Percentiles rank a stretch among this genome's conserved stretches.
Evolutionary conservation across 2,888 invertebrate genomes (phyloP).

Genomic region (Dione vanillae): DNA sequence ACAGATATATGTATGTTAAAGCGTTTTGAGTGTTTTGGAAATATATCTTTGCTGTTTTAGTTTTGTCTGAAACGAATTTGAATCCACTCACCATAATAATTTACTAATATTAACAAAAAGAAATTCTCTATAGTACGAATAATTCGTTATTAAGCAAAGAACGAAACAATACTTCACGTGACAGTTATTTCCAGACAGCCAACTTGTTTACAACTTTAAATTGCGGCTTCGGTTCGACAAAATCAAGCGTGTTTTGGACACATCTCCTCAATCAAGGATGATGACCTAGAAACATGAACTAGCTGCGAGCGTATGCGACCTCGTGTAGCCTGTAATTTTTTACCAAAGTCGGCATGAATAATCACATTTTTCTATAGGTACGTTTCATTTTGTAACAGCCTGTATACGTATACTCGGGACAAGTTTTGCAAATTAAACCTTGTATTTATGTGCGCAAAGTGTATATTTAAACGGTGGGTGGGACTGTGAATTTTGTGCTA

Average conservation of each 20-base stretch:
- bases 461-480: constrained; percentile 60
- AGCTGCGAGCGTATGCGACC: constrained; percentile 50
- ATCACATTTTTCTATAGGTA: constrained; percentile 81
- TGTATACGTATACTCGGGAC: constrained; percentile 45
- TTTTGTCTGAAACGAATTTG: no score
- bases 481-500: constrained; percentile 79
- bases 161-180: neutral
- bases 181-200: constrained; percentile 3
- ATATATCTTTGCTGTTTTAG: no score
- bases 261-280: constrained; percentile 48
- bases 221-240: constrained; percentile 40
- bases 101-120: neutral
- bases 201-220: constrained; percentile 17
- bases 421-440: constrained; percentile 60
- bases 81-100: no score
- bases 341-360: constrained; percentile 81
- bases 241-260: constrained; percentile 37
- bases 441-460: constrained; percentile 64
- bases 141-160: neutral
- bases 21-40: no score
- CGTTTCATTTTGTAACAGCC: constrained; percentile 58
- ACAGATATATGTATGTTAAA: no score
- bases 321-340: constrained; percentile 76
- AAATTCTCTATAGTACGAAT: neutral
- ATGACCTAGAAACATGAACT: constrained; percentile 56